These are phyloP conservation scores for Microtus obscurus DNA, from an alignment of 2,797 vertebrate species.

Conservation along the genomic window DNA sequence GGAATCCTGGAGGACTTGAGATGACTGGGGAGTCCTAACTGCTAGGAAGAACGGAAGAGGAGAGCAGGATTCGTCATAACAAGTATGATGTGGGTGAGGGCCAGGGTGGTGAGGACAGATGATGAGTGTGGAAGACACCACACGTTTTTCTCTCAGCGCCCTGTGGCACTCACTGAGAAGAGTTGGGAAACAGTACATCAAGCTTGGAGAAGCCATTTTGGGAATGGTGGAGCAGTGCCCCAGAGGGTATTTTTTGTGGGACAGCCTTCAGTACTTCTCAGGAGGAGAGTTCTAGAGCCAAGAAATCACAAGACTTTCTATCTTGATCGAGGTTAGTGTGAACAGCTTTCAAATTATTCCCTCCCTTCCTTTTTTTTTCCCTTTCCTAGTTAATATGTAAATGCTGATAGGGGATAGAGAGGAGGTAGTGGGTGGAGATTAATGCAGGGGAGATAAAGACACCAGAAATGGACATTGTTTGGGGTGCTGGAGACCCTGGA, in stretches of 20 bases:
- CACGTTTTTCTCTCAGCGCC: not conserved
- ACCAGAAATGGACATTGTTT: not conserved
- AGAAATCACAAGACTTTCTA: not conserved
- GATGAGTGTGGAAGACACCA: too few relatives aligned
- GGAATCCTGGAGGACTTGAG: not conserved
- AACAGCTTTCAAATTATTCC: not conserved
- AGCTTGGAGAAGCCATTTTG: not conserved
- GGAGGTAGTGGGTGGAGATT: rapidly evolving
- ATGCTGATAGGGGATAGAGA: not conserved
- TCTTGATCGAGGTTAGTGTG: not conserved
- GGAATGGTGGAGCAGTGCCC: too few relatives aligned
- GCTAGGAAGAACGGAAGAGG: not conserved
- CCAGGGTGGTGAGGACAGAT: too few relatives aligned
- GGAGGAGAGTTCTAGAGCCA: not conserved
- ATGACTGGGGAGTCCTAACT: not conserved
- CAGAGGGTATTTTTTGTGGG: not conserved
- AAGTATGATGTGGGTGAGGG: not conserved
- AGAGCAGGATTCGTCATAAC: not conserved
- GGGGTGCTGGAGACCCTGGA: not conserved
- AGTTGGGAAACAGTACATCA: not conserved
- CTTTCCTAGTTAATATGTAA: not conserved
- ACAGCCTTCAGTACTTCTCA: not conserved
- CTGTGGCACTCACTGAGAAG: not conserved
- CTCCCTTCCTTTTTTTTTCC: not conserved
- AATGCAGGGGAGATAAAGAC: not conserved